Evolutionary conservation across 2,113 vertebrate species (phyloP).

Genomic region (Orthonyx spaldingii): DNA sequence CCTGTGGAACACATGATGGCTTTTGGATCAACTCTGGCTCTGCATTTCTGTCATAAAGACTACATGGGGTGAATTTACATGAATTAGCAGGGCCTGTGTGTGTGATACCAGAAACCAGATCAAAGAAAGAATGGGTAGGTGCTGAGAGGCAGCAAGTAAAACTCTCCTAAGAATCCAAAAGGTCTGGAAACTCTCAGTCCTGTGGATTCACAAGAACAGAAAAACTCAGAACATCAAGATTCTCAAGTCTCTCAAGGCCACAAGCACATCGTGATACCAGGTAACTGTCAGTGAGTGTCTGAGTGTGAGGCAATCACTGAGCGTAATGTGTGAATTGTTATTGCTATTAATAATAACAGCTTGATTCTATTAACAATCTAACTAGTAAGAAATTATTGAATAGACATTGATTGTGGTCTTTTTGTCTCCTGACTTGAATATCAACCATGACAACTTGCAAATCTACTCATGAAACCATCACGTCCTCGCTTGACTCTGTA

Average conservation of each 20-base stretch:
- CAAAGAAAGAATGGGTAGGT: background rate
- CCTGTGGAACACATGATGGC: background rate
- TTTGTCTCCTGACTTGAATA: background rate
- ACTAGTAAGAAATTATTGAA: background rate
- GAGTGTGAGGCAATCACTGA: background rate
- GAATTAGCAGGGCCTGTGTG: background rate
- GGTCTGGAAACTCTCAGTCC: background rate
- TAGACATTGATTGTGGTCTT: background rate
- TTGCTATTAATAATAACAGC: background rate
- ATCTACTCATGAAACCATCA: background rate
- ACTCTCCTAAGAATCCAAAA: background rate
- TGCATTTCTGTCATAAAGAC: background rate
- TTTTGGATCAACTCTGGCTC: background rate
- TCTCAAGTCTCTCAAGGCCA: background rate
- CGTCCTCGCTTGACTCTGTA: background rate
- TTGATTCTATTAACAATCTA: background rate
- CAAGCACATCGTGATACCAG: background rate
- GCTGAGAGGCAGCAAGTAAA: background rate
- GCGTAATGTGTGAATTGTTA: background rate
- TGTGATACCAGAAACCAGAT: background rate
- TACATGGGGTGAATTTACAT: background rate
- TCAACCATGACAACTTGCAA: background rate
- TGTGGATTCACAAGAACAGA: background rate
- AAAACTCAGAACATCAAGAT: background rate
- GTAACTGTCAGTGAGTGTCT: background rate